phyloP scores from a whole-genome alignment of 2,888 invertebrate genomes.

The Drosophila quinaria region DNA sequence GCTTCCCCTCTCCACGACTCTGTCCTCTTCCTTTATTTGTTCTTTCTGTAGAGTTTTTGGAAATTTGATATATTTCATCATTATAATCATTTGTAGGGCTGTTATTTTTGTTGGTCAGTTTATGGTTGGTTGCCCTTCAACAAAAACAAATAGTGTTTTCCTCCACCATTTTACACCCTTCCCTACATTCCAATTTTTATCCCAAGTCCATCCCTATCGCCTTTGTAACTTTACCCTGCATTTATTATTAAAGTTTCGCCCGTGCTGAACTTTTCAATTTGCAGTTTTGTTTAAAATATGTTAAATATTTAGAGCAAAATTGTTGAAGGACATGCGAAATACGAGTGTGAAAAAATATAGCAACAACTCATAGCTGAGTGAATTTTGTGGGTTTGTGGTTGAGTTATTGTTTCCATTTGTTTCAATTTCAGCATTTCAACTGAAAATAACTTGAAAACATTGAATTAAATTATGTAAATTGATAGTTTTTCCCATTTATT shows the following conservation, averaged over 20 bases:
- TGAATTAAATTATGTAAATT: slow-evolving; percentile 2
- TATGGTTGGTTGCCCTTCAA: slow-evolving; percentile 31
- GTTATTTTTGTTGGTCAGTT: slow-evolving; percentile 27
- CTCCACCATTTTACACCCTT: not conserved
- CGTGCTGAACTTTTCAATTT: slow-evolving; percentile 33
- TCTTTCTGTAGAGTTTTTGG: slow-evolving; percentile 5
- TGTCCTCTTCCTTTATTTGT: not conserved
- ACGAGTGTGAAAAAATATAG: not conserved
- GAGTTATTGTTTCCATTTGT: slow-evolving; percentile 38
- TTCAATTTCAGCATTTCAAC: slow-evolving; percentile 15
- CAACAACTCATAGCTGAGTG: slow-evolving; percentile 33
- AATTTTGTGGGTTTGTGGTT: slow-evolving; percentile 36
- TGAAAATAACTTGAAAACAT: not conserved
- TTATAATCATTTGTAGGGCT: slow-evolving; percentile 32
- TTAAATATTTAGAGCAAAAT: slow-evolving; percentile 19
- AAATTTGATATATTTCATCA: slow-evolving; percentile 29
- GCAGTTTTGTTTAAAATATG: slow-evolving; percentile 30
- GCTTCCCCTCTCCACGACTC: not conserved
- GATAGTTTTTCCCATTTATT: slow-evolving; percentile 4
- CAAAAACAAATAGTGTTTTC: slow-evolving; percentile 7
- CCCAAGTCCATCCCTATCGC: not conserved
- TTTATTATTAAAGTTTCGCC: slow-evolving; percentile 31
- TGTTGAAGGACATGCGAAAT: slow-evolving; percentile 6
- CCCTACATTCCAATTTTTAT: not conserved
- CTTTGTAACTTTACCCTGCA: slow-evolving; percentile 12